Percentiles rank a stretch among this genome's conserved stretches.
Evolutionary conservation across 1,140 invertebrate species (phyloP).

Genomic region (Musca vetustissima): DNA sequence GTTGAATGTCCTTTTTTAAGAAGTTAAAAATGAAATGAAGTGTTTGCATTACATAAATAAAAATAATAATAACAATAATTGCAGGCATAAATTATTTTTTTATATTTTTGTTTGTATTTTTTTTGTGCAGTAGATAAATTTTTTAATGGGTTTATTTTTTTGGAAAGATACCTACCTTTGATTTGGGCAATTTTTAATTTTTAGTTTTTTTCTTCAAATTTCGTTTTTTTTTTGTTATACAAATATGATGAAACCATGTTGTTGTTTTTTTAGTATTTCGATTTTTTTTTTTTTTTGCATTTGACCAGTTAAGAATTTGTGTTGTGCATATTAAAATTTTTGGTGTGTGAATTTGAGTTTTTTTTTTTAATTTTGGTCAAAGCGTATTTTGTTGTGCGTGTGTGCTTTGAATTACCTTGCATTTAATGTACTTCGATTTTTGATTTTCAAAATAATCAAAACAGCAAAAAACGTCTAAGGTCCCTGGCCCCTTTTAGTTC

Average conservation of each 20-base stretch:
- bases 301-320: constrained; percentile 12
- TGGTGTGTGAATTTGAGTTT: too few species aligned
- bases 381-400: too few species aligned
- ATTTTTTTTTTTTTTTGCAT: background rate
- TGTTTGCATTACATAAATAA: too few species aligned
- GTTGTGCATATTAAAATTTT: background rate
- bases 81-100: too few species aligned
- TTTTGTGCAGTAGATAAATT: background rate
- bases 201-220: background rate
- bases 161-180: background rate
- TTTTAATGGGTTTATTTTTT: background rate
- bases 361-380: too few species aligned
- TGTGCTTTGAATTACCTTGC: too few species aligned
- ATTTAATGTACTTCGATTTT: background rate
- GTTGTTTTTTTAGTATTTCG: background rate
- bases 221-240: background rate
- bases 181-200: background rate
- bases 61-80: too few species aligned
- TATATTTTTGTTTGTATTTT: too few species aligned
- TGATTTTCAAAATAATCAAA: too few species aligned
- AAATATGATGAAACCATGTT: background rate
- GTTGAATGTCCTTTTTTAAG: too few species aligned
- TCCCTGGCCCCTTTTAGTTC: constrained; percentile 5
- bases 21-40: too few species aligned
- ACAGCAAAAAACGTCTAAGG: background rate